Conservation (phyloP, 1,140 invertebrate species). For the Protaetia brevitarsis region DNA sequence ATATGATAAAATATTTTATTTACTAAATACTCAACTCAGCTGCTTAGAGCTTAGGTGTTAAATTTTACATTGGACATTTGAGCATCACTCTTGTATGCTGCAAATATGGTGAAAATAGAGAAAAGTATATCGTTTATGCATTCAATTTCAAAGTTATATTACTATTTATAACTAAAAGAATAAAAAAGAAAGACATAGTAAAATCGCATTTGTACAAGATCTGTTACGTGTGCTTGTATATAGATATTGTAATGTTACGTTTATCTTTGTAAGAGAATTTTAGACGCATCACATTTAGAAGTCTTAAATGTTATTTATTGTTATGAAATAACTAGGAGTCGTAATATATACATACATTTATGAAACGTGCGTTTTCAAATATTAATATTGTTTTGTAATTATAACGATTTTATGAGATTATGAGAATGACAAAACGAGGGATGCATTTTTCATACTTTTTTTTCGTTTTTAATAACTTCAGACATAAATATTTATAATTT, state of each 20-base stretch:
- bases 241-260: neutral
- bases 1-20: no score
- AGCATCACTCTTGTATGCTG: no score
- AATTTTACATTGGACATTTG: no score
- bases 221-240: neutral
- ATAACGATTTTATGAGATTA: neutral
- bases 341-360: slow-evolving; percentile 16
- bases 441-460: neutral
- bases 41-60: no score
- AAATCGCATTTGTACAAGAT: neutral
- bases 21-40: no score
- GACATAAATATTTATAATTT: neutral
- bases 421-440: neutral
- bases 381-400: neutral
- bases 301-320: slow-evolving; percentile 28
- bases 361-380: neutral
- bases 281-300: slow-evolving; percentile 15
- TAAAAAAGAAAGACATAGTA: neutral
- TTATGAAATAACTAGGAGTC: slow-evolving; percentile 23
- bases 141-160: no score
- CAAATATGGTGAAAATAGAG: no score
- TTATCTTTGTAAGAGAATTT: neutral
- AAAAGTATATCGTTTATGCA: no score
- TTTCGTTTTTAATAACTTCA: neutral
- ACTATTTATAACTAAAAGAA: no score